Percentiles rank a stretch among this genome's conserved stretches.
These are phyloP conservation scores for Oreotrochilus melanogaster DNA, from an alignment of 2,113 vertebrate genomes.

Conservation along the genomic window DNA sequence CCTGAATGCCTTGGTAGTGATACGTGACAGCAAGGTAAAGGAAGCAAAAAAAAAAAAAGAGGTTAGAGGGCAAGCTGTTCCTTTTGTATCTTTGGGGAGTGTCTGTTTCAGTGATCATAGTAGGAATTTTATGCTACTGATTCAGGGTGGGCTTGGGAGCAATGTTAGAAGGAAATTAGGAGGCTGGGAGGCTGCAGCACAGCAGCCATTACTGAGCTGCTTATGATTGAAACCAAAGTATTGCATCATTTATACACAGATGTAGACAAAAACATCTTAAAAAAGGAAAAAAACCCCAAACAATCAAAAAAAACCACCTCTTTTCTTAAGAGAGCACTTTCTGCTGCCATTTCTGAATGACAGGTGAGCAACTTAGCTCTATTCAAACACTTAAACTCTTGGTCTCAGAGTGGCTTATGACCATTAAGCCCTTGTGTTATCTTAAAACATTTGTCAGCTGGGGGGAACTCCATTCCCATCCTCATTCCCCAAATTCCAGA, in stretches of 20 bases:
- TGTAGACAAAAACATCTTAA: not conserved
- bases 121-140: not conserved
- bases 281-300: not conserved
- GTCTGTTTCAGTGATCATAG: not conserved
- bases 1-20: fast-evolving
- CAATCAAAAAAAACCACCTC: too few species aligned
- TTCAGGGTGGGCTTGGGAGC: not conserved
- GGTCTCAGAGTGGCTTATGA: not conserved
- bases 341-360: not conserved
- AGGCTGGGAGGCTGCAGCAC: not conserved
- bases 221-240: not conserved
- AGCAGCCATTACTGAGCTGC: not conserved
- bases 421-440: not conserved
- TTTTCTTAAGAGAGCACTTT: not conserved
- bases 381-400: not conserved
- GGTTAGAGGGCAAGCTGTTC: not conserved
- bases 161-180: not conserved
- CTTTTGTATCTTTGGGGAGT: not conserved
- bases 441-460: not conserved
- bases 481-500: not conserved
- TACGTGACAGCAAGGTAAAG: not conserved
- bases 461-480: fast-evolving
- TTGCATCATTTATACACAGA: not conserved
- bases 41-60: not conserved
- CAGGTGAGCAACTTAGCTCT: not conserved